Evolutionary conservation across 2,888 invertebrate species (phyloP), one percentile per base, ranked within the genome.

Genomic region (Leptinotarsa peninsularis): DNA sequence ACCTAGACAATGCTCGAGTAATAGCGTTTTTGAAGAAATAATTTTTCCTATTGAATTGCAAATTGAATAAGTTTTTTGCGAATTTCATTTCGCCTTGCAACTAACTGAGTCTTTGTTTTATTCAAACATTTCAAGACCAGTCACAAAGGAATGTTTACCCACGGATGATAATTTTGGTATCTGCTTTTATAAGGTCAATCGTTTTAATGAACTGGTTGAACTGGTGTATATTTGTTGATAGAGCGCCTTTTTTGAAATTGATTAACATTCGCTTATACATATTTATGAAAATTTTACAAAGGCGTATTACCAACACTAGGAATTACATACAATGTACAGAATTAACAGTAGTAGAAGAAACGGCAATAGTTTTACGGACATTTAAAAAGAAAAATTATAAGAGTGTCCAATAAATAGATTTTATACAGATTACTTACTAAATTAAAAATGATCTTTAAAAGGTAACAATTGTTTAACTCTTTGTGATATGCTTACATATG

Each of bases 151-250:
- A 58, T 23, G 27, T 58, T 21, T 58, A 58, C 27, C 10, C 15
- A 23, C 3, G 58, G 15, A 58, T 23, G 23, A 14, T 58, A 58
- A 58, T 58, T 58, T 58, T 58, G 23, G 13, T 21, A 15, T 58
- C 4, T 54, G 21, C 14, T 58, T 58, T 23, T 58, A 15, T 4
- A 23, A 58, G 58, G 58, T 58, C 23, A 58, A 58, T 23, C 58
- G 58, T 21, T 58, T 58, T 58, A 15, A 58, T 58, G 58, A 58
- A 58, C 58, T 58, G 58, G 58, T 58, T 15, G 58, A 23, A 58
- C 58, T 14, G 58, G 23, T 58, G 58, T 58, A 10, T 58, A 18
- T 7, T 18, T 18, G 7, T 21, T 58, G 56, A 21, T 58, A 27
- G 18, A 58, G 58, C 58, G 21, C 14, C 21, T 58, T 58, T 58